Percentiles rank a stretch among this genome's conserved stretches.
These are phyloP conservation scores for Verasper variegatus DNA, from an alignment of 2,113 vertebrate genomes.

Conservation along the genomic window DNA sequence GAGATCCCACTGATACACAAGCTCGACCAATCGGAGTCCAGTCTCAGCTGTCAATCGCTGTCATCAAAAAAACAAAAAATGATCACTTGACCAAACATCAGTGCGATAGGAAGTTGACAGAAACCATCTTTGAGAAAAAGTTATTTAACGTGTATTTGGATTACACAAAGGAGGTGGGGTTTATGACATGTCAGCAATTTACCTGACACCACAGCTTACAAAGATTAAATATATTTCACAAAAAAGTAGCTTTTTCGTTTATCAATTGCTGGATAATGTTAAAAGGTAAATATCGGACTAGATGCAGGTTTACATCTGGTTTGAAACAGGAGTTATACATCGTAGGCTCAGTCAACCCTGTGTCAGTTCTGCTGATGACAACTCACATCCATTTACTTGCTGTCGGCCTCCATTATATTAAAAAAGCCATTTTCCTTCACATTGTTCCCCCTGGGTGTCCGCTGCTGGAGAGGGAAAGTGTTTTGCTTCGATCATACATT, in stretches of 20 bases:
- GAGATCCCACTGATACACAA: too few species aligned
- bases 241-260: too few species aligned
- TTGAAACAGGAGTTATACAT: neutral
- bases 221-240: too few species aligned
- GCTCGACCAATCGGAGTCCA: too few species aligned
- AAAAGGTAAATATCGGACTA: neutral
- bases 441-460: conserved; percentile 33
- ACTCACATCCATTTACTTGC: conserved; percentile 43
- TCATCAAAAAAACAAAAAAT: too few species aligned
- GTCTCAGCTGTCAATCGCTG: too few species aligned
- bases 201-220: neutral
- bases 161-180: too few species aligned
- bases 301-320: neutral
- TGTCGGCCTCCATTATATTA: conserved; percentile 16
- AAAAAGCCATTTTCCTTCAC: conserved; percentile 37
- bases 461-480: conserved; percentile 23
- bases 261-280: neutral
- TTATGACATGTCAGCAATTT: too few species aligned
- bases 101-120: too few species aligned
- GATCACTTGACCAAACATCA: too few species aligned
- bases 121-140: too few species aligned
- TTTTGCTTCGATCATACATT: conserved; percentile 62
- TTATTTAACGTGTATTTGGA: too few species aligned
- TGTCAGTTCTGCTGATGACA: conserved; percentile 12
- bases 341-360: neutral